These are phyloP conservation scores for Cynopterus brachyotis DNA, from an alignment of 2,113 vertebrate species.

Conservation along the genomic window DNA sequence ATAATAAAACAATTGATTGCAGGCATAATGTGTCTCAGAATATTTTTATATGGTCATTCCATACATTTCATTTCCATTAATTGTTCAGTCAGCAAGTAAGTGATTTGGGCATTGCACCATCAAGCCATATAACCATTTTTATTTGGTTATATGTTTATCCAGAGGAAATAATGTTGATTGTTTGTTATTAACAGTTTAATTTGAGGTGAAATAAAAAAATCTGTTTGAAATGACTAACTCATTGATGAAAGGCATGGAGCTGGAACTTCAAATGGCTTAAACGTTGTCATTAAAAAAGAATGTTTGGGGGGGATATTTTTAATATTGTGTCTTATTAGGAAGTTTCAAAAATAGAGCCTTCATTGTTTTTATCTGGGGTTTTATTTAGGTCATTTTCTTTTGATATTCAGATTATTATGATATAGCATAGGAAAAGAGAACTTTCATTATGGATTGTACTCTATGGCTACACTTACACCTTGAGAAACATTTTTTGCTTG, in stretches of 20 bases:
- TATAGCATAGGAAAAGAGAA: neutral
- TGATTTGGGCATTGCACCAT: constrained; percentile 66
- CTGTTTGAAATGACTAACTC: constrained; percentile 34
- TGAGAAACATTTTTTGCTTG: neutral
- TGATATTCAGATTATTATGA: neutral
- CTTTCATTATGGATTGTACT: neutral
- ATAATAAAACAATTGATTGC: constrained; percentile 80
- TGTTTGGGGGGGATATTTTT: neutral
- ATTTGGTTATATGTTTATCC: constrained; percentile 61
- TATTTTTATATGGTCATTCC: constrained; percentile 75
- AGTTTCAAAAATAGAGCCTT: neutral
- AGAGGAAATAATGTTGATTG: constrained; percentile 57
- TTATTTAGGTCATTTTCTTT: neutral
- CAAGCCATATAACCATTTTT: constrained; percentile 63
- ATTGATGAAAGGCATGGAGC: neutral
- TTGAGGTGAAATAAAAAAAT: constrained; percentile 59
- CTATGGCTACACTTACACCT: neutral
- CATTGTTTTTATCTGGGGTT: neutral
- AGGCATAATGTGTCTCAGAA: constrained; percentile 67
- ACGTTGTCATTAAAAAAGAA: constrained; percentile 21
- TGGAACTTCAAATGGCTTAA: neutral
- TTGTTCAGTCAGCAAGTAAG: constrained; percentile 65
- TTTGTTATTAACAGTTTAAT: constrained; percentile 65
- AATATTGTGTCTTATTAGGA: neutral
- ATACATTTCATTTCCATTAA: constrained; percentile 78